Evolutionary conservation across 2,888 invertebrate species (phyloP), one percentile per base, ranked within the genome.

Genomic region (Ectropis crepuscularia): DNA sequence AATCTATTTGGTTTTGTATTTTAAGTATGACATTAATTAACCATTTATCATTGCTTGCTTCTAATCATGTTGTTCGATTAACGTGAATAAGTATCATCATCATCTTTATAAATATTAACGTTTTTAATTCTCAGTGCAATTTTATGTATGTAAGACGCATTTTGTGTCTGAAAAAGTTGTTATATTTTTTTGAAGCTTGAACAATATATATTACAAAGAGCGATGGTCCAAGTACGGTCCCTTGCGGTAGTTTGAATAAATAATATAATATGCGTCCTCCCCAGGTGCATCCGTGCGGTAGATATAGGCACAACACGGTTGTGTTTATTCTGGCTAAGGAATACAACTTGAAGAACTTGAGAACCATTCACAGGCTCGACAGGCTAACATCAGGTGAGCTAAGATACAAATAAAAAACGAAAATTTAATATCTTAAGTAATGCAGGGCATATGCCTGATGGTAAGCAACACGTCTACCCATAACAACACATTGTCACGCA

Each of bases 301-400:
- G 99, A 81, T 99, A 99, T 92, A 95, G 99, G 58, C 98, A 99
- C 93, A 99, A 99, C 92, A 98, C 99, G 6, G 97, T 99, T 70
- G 97, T 98, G 61, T 98, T 98, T 87, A 99, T 99, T 79, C 94
- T 99, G 80, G 98, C 98, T 75, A 98, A 98, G 91, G 99, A 99
- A 89, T 97, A 98, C 89, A 98, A 98, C 90, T 93, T 98, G 90
- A 97, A 97, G 88, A 98, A 99, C 84, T 94, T 99, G 72, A 95
- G 98, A 85, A 98, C 98, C 74, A 97, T 99, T 78, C 99, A 99
- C 93, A 95, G 99, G 80, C 94, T 99, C 82, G 99, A 99, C 93
- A 95, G 99, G 81, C 94, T 99, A 82, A 99, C 99, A 46, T 99
- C 99, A 80, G 98, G 98, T 75, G 89, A 83, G 57, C 6, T 45